These are phyloP conservation scores for Prunella strophiata DNA, from an alignment of 2,797 vertebrate genomes.

Conservation along the genomic window DNA sequence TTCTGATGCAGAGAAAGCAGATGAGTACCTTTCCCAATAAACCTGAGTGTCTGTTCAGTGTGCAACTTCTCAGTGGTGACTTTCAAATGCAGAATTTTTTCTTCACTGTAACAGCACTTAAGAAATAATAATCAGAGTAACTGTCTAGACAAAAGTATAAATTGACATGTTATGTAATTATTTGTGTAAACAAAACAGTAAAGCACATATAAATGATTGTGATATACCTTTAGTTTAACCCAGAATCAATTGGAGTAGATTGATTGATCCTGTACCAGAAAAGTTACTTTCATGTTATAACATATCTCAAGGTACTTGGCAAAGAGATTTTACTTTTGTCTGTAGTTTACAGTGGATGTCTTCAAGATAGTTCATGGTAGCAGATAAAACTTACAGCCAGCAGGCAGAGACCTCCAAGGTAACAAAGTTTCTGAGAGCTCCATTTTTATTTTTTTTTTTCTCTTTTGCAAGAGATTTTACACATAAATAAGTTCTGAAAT, in stretches of 20 bases:
- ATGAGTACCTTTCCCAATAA: not conserved
- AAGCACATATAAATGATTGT: fast-evolving
- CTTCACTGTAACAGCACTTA: not conserved
- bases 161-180: not conserved
- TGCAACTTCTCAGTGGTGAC: not conserved
- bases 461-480: not conserved
- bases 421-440: not conserved
- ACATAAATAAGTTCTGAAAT: conserved; percentile 31
- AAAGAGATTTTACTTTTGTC: not conserved
- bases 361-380: not conserved
- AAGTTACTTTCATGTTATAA: not conserved
- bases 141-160: not conserved
- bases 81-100: not conserved
- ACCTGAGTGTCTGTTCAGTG: not conserved
- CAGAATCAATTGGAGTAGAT: not conserved
- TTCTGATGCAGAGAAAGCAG: not conserved
- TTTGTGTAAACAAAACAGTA: not conserved
- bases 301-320: not conserved
- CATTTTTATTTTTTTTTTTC: not conserved
- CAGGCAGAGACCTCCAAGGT: not conserved
- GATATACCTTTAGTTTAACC: not conserved
- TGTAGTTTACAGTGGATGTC: not conserved
- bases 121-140: not conserved
- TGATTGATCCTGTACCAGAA: not conserved
- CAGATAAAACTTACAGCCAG: not conserved